A percentile compares a stretch with the other conserved stretches of the same genome.
Evolutionary conservation across 2,888 invertebrate species (phyloP).

Genomic region (Caenorhabditis sulstoni): DNA sequence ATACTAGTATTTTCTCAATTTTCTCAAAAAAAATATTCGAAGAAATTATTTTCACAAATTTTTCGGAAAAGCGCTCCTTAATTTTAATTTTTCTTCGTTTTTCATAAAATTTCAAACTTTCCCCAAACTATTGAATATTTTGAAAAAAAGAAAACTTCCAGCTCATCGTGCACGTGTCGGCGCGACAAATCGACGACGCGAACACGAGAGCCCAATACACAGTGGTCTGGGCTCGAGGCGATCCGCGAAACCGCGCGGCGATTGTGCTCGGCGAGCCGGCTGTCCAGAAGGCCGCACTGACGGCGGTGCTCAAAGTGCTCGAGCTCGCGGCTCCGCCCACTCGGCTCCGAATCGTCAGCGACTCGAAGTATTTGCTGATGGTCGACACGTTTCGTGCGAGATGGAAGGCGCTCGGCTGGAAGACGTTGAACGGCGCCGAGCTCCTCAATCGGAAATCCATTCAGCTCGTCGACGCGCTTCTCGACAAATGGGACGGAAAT

Average conservation of each 20-base stretch:
- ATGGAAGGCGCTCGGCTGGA: slow-evolving; percentile 12
- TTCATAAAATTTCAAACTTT: no score
- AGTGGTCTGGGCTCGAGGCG: background rate
- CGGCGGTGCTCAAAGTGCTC: background rate
- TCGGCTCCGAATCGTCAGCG: background rate
- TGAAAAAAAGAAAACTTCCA: no score
- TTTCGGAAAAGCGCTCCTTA: no score
- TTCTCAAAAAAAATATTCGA: no score
- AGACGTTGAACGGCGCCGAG: background rate
- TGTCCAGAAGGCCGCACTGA: slow-evolving; percentile 2
- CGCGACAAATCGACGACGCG: background rate
- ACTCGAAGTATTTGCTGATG: slow-evolving; percentile 9
- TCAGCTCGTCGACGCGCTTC: background rate
- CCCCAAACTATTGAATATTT: no score
- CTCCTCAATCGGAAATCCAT: slow-evolving; percentile 5
- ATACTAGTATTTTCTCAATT: no score
- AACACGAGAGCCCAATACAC: background rate
- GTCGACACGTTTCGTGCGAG: background rate
- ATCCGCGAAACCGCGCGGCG: background rate
- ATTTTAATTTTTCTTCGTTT: no score
- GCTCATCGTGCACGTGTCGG: background rate
- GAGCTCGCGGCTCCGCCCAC: background rate
- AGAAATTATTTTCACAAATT: no score
- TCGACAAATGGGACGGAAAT: no score
- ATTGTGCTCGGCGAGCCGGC: slow-evolving; percentile 3